phyloP scores from a whole-genome alignment of 2,888 invertebrate genomes.

The Sminthurinus aureus region DNA sequence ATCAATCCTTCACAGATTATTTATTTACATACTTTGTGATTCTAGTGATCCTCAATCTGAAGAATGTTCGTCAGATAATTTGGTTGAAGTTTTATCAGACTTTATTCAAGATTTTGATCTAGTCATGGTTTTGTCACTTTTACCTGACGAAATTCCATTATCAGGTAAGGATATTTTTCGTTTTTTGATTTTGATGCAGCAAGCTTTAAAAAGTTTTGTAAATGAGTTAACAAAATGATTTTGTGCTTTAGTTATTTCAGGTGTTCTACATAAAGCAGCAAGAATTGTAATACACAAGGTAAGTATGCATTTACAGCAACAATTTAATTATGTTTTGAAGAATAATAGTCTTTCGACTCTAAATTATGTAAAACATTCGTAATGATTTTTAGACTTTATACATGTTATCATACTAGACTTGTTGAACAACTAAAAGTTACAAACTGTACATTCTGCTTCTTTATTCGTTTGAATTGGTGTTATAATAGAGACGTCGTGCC shows the following conservation, averaged over 20 bases:
- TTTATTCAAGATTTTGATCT: slow-evolving; percentile 65
- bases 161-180: too few species aligned
- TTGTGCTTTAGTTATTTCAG: too few species aligned
- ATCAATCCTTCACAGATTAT: neutral
- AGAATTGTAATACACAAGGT: slow-evolving; percentile 63
- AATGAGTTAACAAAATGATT: too few species aligned
- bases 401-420: too few species aligned
- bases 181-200: too few species aligned
- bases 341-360: too few species aligned
- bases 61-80: slow-evolving; percentile 18
- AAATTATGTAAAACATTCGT: too few species aligned
- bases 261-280: slow-evolving; percentile 64
- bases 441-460: too few species aligned
- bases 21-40: slow-evolving; percentile 12
- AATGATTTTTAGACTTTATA: too few species aligned
- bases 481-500: slow-evolving; percentile 49
- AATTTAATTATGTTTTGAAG: slow-evolving; percentile 6
- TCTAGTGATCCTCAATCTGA: slow-evolving; percentile 33
- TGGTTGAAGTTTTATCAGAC: slow-evolving; percentile 64
- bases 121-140: slow-evolving; percentile 61
- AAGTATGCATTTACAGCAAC: slow-evolving; percentile 47
- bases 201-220: too few species aligned
- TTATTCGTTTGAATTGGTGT: slow-evolving; percentile 1
- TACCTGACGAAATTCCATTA: slow-evolving; percentile 66
- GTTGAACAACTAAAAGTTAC: too few species aligned